Evolutionary conservation across 1,140 invertebrate genomes (phyloP).

Genomic region (Diplogasteroides magnus): DNA sequence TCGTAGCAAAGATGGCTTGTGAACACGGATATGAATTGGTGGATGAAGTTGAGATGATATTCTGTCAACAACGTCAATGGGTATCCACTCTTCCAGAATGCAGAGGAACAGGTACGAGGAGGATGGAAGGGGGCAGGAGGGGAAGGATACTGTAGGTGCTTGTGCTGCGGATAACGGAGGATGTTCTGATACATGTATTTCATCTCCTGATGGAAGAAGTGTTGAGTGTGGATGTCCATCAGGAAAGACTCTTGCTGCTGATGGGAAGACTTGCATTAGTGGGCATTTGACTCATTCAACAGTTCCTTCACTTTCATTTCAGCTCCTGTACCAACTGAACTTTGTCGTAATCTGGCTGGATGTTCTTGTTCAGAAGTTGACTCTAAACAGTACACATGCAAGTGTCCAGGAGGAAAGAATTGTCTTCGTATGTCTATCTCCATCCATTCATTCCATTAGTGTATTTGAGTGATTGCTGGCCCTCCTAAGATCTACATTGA

Average conservation of each 20-base stretch:
- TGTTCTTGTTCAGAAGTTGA: conserved; percentile 45
- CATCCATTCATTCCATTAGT: conserved; percentile 13
- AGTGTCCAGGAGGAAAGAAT: conserved; percentile 39
- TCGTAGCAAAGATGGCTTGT: conserved; percentile 53
- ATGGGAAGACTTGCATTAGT: conserved; percentile 52
- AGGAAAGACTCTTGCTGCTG: conserved; percentile 45
- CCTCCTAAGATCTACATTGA: conserved; percentile 53
- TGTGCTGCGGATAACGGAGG: conserved; percentile 51
- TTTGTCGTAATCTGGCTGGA: conserved; percentile 49
- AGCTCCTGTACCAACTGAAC: conserved; percentile 51
- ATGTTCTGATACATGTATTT: conserved; percentile 53
- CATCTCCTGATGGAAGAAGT: conserved; percentile 37
- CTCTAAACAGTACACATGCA: conserved; percentile 46
- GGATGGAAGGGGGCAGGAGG: not conserved
- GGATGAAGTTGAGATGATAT: conserved; percentile 54
- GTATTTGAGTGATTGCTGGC: conserved; percentile 44
- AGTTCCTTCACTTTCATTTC: conserved; percentile 16
- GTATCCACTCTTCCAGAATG: conserved; percentile 48
- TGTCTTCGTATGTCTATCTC: conserved; percentile 39
- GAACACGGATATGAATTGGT: conserved; percentile 51
- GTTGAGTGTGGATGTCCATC: conserved; percentile 52
- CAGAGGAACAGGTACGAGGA: conserved; percentile 37
- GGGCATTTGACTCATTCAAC: conserved; percentile 19
- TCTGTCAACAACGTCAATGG: conserved; percentile 49
- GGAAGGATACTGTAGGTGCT: conserved; percentile 29